Evolutionary conservation across 2,113 vertebrate genomes (phyloP), one percentile per base, ranked within the genome.

Genomic region (Marmota monax): DNA sequence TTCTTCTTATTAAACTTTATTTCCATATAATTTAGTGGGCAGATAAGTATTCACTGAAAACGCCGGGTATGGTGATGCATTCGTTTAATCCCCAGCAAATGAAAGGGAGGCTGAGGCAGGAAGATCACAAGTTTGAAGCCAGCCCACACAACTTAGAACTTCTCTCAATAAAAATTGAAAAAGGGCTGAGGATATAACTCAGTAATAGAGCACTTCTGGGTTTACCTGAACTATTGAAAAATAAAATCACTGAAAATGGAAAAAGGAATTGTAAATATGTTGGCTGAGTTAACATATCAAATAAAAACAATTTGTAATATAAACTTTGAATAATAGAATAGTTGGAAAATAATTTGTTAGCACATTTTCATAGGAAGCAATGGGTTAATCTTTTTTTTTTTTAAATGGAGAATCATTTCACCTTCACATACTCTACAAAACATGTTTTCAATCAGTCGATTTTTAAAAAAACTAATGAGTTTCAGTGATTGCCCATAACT

Each of bases 1-100:
- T 3, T 78, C 25, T 65, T 80, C 18, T 84, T 82, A 39, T 65
- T 92, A 37, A 80, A 69, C 12, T 96, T 80, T 27, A 67, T 90
- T 95, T 88, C 23, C 32, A 11, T 90, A 20, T 70, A 84, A 88
- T 88, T 90, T 80, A 56, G 16, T 69, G 22, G 42, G 27, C 17
- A 91, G n/a, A 72, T 61, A 77, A 37, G 78, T 90, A 58, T 92
- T 83, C 77, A 56, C 16, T 80, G 37, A 86, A 94, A 95, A 58
- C 53, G 11, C 32, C 2, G 2, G 65, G 27, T 34, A 27, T 69
- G 32, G 13, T 69, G 67, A 14, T 34, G 8, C 14, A 34, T 14
- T 7, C 32, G 14, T 69, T 16, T 69, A 69, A 69, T 69, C 14
- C 14, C 67, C 67, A 69, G 67, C 32, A 34, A 32, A 11, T 17